phyloP scores from a whole-genome alignment of 2,113 vertebrate genomes.

The Alosa alosa region DNA sequence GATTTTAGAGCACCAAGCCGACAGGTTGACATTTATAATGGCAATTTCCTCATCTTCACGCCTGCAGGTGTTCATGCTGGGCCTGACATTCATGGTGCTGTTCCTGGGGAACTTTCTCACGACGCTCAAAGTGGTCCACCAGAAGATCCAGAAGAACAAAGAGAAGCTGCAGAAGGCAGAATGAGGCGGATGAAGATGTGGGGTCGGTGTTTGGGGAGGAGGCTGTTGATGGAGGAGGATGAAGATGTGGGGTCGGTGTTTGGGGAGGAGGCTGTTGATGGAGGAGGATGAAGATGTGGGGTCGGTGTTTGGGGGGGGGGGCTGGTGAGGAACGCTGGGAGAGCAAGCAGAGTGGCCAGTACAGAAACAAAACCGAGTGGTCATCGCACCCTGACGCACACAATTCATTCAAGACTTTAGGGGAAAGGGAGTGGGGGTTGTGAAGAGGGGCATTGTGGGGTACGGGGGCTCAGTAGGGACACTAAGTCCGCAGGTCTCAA shows the following conservation, averaged over 20 bases:
- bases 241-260: too few relatives aligned
- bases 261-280: background rate
- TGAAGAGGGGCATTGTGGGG: background rate
- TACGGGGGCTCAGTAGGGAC: background rate
- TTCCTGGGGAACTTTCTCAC: conserved; percentile 97
- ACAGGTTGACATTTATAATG: background rate
- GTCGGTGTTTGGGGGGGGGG: too few relatives aligned
- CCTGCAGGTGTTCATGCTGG: conserved; percentile 88
- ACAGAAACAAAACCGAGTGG: background rate
- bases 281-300: too few relatives aligned
- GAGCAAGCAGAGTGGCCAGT: conserved; percentile 17
- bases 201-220: background rate
- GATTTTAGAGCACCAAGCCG: background rate
- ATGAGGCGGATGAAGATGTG: conserved; percentile 41
- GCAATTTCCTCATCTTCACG: background rate
- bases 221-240: background rate
- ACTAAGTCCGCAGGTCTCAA: background rate
- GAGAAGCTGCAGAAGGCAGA: conserved; percentile 72
- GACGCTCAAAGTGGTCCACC: conserved; percentile 90
- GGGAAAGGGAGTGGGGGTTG: background rate
- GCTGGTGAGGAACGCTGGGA: background rate
- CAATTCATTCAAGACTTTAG: background rate
- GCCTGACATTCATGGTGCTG: conserved; percentile 88
- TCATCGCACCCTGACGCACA: background rate
- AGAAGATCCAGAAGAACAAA: conserved; percentile 90